Base-by-base conservation (phyloP, 2,113 vertebrate species). In the Seriola aureovittata region DNA sequence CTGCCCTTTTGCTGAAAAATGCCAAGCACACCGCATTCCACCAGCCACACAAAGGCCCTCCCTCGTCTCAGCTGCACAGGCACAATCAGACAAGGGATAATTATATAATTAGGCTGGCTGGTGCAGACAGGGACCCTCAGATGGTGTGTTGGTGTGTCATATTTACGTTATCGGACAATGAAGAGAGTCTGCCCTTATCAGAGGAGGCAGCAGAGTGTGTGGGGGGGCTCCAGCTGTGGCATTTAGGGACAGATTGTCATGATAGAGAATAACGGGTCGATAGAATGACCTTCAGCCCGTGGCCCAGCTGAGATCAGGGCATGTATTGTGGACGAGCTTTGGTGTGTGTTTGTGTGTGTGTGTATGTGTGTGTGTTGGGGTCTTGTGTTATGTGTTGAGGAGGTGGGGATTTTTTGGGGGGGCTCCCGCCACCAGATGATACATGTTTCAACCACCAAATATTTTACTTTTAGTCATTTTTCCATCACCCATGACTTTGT, bases 1-100 rank as follows among this genome's bases (percentile, higher is more conserved):
- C 89, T 96, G 95, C 93, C 95, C 95, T 95, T 96, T 95, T 8
- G 89, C 90, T 86, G 88, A 93, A 93, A 95, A 95, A 95, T 95
- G 94, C 95, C 94, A 94, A 94, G 91, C 87, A 55, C 87, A 90
- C 85, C 80, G 48, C 95, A 95, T 96, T 96, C 95, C 94, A 88
- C 17, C 29, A 44, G 79, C 85, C 85, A 91, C 90, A 93, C 93
- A 94, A 92, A 93, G 74, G 81, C 87, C 93, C 90, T 88, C 86
- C 92, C 88, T 92, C 90, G 88, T 87, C 90, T 92, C 88, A 90
- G 87, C 85, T 87, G 91, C 85, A 77, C 71, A 10, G 81, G 75
- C 85, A 91, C 90, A 86, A 94, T 95, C 92, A 93, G 91, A 94
- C 90, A 90, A 93, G 92, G 85, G 82, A 88, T 95, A 93, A 93